Base-by-base conservation (phyloP, 2,888 invertebrate genomes). In the Magallana nippona region DNA sequence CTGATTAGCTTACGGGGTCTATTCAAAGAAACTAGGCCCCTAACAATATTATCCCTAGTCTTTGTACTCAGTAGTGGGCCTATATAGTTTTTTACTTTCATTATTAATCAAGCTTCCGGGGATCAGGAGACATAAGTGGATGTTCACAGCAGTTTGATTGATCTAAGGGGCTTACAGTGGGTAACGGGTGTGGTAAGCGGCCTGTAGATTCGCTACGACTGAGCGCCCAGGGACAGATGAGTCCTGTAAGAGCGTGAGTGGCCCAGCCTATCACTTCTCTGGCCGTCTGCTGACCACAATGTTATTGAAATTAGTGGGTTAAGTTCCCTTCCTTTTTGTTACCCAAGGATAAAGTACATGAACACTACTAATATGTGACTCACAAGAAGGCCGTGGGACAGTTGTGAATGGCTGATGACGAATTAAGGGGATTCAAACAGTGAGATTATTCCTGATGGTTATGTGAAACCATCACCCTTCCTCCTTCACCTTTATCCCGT, bases 91-190 rank as follows among this genome's bases (percentile, higher is more conserved):
- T 71, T 71, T 32, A 13, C 27, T 71, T 1, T 32, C 32, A 27
- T 71, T 27, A 71, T 71, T 71, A 71, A 71, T 71, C 22, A 71
- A 71, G 32, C 27, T 71, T 71, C 71, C 71, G 71, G 71, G 71
- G 71, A 71, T 71, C 32, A 27, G 32, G 27, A 71, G n/a, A 32
- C 22, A 13, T 32, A 71, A 71, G 71, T 71, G 71, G 71, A 15
- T 71, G 71, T 71, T 71, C 71, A 71, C 71, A 71, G 71, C 71
- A 71, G 27, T 71, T 71, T 71, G 71, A 71, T 71, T 71, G 71
- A 71, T 71, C 22, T 71, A 71, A 71, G 71, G 71, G 71, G 71
- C 71, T 71, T 71, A 71, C 13, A 71, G 15, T 27, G 22, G 71
- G 71, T 71, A 71, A 71, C 71, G 22, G 71, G 71, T 71, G 71